These are phyloP conservation scores for Drosophila oshimai DNA, from an alignment of 1,140 invertebrate species.

Conservation along the genomic window DNA sequence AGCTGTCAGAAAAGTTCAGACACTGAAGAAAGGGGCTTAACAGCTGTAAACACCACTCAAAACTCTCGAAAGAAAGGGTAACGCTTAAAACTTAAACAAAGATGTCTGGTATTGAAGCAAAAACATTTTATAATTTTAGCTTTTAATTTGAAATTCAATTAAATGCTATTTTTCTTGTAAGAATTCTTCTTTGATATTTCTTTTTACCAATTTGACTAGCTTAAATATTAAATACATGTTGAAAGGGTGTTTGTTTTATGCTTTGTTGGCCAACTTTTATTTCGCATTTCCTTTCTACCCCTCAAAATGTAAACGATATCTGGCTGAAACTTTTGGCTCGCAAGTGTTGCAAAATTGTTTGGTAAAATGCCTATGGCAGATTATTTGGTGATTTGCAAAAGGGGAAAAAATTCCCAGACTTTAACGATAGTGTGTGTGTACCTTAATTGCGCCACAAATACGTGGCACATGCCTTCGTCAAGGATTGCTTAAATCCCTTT, in stretches of 20 bases:
- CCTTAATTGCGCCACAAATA: conserved; percentile 63
- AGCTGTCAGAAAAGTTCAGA: conserved; percentile 10
- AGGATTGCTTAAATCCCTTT: conserved; percentile 46
- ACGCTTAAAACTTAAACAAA: background rate
- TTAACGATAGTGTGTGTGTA: conserved; percentile 8
- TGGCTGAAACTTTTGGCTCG: background rate
- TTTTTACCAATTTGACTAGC: background rate
- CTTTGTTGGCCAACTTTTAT: background rate
- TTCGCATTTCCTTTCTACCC: no score
- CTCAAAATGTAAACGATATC: background rate
- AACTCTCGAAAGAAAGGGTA: background rate
- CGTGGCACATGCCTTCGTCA: conserved; percentile 35
- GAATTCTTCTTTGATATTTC: no score
- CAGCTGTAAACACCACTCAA: background rate
- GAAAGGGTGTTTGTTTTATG: no score
- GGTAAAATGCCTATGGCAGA: background rate
- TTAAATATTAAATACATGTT: no score
- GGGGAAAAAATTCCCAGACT: background rate
- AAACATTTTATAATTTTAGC: background rate
- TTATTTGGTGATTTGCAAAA: conserved; percentile 26
- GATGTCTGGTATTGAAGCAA: no score
- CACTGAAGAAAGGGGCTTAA: background rate
- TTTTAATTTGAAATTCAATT: no score
- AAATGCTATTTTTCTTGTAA: no score
- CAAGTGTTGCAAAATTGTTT: background rate